phyloP scores from a whole-genome alignment of 2,113 vertebrate species.

The Gopherus flavomarginatus region DNA sequence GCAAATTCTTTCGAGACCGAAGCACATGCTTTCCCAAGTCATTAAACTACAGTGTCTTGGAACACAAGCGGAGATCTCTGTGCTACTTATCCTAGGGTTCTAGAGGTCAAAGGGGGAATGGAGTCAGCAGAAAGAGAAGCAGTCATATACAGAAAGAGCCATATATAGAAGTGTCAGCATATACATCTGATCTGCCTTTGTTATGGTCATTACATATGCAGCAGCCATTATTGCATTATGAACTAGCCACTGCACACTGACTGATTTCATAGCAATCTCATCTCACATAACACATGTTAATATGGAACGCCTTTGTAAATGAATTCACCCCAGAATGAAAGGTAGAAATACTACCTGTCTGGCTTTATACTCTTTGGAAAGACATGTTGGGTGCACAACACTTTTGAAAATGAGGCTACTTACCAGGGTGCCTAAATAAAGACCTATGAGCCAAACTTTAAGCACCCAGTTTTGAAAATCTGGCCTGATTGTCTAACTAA shows the following conservation, averaged over 20 bases:
- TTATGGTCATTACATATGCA: slow-evolving; percentile 5
- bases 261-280: not conserved
- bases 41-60: slow-evolving; percentile 41
- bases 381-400: not conserved
- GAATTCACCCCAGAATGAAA: slow-evolving; percentile 22
- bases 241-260: accelerated
- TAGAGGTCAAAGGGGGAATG: not conserved
- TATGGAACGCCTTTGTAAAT: not conserved
- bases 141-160: not conserved
- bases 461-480: not conserved
- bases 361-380: not conserved
- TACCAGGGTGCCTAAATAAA: not conserved
- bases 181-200: slow-evolving; percentile 28
- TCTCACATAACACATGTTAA: not conserved
- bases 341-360: not conserved
- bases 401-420: not conserved
- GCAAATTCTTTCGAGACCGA: slow-evolving; percentile 46
- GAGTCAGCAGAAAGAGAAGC: slow-evolving; percentile 15
- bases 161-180: slow-evolving; percentile 53
- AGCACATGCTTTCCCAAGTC: slow-evolving; percentile 37
- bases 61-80: slow-evolving; percentile 19
- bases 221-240: slow-evolving; percentile 33
- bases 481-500: not conserved
- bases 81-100: slow-evolving; percentile 33
- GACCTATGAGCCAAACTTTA: not conserved